Base-by-base conservation (phyloP, 2,797 vertebrate species). In the Tangara arthus region DNA sequence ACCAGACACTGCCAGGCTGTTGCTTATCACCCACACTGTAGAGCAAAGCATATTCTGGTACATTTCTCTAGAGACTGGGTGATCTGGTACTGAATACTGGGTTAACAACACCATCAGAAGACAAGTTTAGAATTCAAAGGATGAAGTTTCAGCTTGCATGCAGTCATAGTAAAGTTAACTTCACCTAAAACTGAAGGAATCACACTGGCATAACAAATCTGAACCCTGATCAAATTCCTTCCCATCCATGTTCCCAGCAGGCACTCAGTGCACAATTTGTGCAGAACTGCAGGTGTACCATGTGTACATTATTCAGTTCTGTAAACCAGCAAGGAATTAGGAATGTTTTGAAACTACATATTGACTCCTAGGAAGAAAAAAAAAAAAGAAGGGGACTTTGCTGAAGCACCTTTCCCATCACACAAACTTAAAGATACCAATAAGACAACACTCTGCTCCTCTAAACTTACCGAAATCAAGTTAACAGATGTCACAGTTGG, bases 261-360 rank as follows among this genome's bases (percentile, higher is more conserved):
- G 42, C 35, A 18, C 52, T 6, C 13, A 15, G 42, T 0, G 11
- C 11, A 46, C 19, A 49, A 49, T 28, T 35, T 21, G 39, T 34
- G 72, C 24, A 55, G n/a, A 82, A 61, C 61, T 78, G 13, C 71
- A 63, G 44, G 18, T 71, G 10, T 18, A 44, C 26, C 27, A 28
- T 57, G 17, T 2, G 0, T n/a, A 26, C 0, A 1, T 52, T 41
- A 63, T 6, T 49, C 60, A 56, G 35, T 18, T 79, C 49, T 73
- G n/a, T 39, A 76, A 72, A 69, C 12, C 39, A 72, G 26, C 4
- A 77, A 65, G 68, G 28, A 82, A 69, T 64, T 1, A 65, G 4
- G 2, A 82, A 42, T 20, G 12, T 16, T 87, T 87, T 59, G 35
- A 59, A 80, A 22, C 17, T 32, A 63, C 6, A 7, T 24, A 70